Base-by-base conservation (phyloP, 1,140 invertebrate genomes). In the Pseudomyrmex cubaensis region DNA sequence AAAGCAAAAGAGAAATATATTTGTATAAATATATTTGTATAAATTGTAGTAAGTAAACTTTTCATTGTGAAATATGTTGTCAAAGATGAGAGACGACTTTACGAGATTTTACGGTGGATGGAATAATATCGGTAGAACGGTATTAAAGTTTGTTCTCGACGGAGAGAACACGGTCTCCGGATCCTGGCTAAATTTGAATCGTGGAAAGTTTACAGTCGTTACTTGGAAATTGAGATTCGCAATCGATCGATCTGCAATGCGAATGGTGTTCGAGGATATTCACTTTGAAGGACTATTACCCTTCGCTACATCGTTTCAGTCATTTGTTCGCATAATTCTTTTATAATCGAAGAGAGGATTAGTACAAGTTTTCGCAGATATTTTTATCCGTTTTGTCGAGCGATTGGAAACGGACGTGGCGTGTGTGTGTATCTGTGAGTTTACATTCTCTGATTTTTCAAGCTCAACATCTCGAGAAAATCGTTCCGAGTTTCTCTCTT, bases 381-480 rank as follows among this genome's bases (percentile, higher is more conserved):
- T 80, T 59, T 15, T 72, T 57, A 15, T 59, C 9, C 56, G 15
- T 5, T 4, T 59, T 54, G 54, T 35, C 13, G 15, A 59, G 44
- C 76, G 70, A 72, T 80, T 46, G 52, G 20, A 48, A 78, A 78
- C 20, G 4, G 35, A n/a, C 57, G 10, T 13, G 4, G 2, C 25
- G 61, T 25, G 7, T 20, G 52, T 57, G 9, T 75, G 13, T 25
- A 9, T 20, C 2, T 13, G 52, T 66, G 35, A 0, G 35, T 35
- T 35, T 35, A 35, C 4, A 22, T 56, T 69, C 52, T 69, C 50
- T 69, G 50, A 17, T 52, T 67, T 54, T 54, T 70, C 62, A 15
- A 35, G 17, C 63, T 46, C 17, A 54, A 80, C 7, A 80, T 70
- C 76, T n/a, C 15, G 44, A 80, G 66, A 70, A 72, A 80, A 80